Conservation (phyloP, 2,888 invertebrate species). For the Lochmaea crataegi region DNA sequence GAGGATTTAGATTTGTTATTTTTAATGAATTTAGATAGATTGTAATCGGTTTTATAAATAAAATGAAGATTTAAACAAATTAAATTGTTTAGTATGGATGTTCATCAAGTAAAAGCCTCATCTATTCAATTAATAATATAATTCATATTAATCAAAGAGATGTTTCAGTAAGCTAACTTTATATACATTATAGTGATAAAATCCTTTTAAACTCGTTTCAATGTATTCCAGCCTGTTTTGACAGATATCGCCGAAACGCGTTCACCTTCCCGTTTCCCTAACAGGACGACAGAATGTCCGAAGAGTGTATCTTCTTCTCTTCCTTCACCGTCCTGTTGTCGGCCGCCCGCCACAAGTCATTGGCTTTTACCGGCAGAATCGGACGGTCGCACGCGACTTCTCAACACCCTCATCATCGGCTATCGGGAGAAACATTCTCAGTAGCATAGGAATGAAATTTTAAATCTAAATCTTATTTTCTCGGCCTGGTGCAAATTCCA, state of each 20-base stretch:
- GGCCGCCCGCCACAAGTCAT: slow-evolving; percentile 13
- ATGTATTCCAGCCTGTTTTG: not conserved
- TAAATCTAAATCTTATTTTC: slow-evolving; percentile 67
- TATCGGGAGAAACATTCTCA: slow-evolving; percentile 36
- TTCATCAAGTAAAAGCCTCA: no score
- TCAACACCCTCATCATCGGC: slow-evolving; percentile 12
- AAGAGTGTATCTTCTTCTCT: slow-evolving; percentile 23
- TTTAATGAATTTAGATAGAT: no score
- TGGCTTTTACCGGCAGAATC: slow-evolving; percentile 11
- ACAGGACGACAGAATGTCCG: slow-evolving; percentile 43
- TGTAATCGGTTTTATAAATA: no score
- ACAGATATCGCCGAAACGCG: slow-evolving; percentile 28
- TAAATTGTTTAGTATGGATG: no score
- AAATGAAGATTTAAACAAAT: no score
- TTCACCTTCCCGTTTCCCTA: slow-evolving; percentile 30
- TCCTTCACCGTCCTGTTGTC: not conserved
- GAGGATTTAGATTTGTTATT: no score
- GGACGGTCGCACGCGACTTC: slow-evolving; percentile 21
- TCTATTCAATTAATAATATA: no score
- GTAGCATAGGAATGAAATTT: slow-evolving; percentile 57
- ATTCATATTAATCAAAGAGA: no score
- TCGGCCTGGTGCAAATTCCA: slow-evolving; percentile 69
- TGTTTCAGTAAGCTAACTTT: no score
- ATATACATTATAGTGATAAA: no score
- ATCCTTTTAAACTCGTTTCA: not conserved